phyloP scores from a whole-genome alignment of 2,888 invertebrate genomes.

The Limnephilus marmoratus region DNA sequence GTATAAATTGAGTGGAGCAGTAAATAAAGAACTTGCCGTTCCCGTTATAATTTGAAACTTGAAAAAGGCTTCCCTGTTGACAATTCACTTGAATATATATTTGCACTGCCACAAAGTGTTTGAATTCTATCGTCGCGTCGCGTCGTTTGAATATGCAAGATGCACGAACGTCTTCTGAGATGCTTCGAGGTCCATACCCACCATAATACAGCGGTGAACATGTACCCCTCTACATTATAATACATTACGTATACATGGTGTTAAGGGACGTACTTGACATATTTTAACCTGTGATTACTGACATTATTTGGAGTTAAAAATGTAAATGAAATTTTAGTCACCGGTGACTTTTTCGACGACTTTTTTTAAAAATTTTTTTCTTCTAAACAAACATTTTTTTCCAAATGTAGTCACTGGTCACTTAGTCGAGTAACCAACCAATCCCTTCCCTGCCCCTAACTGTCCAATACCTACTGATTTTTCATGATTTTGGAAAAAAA shows the following conservation, averaged over 20 bases:
- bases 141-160: neutral
- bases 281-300: too few species aligned
- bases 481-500: too few species aligned
- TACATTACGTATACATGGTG: neutral
- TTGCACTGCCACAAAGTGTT: conserved; percentile 2
- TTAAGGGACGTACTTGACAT: too few species aligned
- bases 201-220: neutral
- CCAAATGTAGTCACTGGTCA: too few species aligned
- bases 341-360: too few species aligned
- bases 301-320: too few species aligned
- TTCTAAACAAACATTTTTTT: too few species aligned
- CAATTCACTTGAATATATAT: neutral
- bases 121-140: neutral
- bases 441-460: too few species aligned
- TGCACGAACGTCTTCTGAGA: neutral
- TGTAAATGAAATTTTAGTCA: too few species aligned
- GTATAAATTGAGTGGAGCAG: neutral
- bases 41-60: neutral
- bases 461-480: too few species aligned
- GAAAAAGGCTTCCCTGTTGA: neutral
- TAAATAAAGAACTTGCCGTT: neutral
- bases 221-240: neutral
- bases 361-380: too few species aligned
- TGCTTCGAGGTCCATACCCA: neutral
- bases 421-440: too few species aligned